A percentile compares a stretch with the other conserved stretches of the same genome.
These are phyloP conservation scores for Strigamia transsilvanica DNA, from an alignment of 2,888 invertebrate genomes.

Conservation along the genomic window DNA sequence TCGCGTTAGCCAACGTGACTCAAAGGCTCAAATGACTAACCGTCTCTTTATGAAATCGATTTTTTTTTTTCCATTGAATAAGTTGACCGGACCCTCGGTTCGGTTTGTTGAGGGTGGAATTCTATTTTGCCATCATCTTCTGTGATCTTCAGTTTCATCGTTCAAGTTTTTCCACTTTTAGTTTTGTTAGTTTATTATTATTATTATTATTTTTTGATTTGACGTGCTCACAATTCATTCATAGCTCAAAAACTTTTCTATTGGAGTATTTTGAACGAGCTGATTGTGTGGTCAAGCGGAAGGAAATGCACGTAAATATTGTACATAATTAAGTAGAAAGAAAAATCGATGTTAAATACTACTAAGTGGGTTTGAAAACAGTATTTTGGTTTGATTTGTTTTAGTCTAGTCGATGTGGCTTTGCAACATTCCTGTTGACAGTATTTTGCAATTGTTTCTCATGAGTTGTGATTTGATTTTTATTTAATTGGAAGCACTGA, in stretches of 20 bases:
- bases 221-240: slow-evolving; percentile 31
- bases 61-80: neutral
- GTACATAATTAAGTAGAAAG: neutral
- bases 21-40: slow-evolving; percentile 82
- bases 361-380: neutral
- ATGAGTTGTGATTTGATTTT: neutral
- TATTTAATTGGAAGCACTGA: too few relatives aligned
- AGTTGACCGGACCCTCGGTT: neutral
- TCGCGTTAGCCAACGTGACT: slow-evolving; percentile 95
- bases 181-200: too few relatives aligned
- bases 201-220: neutral
- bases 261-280: slow-evolving; percentile 24
- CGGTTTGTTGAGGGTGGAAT: neutral
- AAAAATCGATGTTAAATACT: neutral
- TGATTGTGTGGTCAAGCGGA: neutral
- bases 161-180: slow-evolving; percentile 17
- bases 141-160: slow-evolving; percentile 42
- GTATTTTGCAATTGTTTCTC: too few relatives aligned
- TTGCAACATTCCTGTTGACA: too few relatives aligned
- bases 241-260: slow-evolving; percentile 46
- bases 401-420: too few relatives aligned
- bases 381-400: neutral
- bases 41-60: slow-evolving; percentile 42
- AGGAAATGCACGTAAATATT: neutral
- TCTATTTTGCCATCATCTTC: slow-evolving; percentile 46